Evolutionary conservation across 2,113 vertebrate species (phyloP), one percentile per base, ranked within the genome.

Genomic region (Scomber colias): DNA sequence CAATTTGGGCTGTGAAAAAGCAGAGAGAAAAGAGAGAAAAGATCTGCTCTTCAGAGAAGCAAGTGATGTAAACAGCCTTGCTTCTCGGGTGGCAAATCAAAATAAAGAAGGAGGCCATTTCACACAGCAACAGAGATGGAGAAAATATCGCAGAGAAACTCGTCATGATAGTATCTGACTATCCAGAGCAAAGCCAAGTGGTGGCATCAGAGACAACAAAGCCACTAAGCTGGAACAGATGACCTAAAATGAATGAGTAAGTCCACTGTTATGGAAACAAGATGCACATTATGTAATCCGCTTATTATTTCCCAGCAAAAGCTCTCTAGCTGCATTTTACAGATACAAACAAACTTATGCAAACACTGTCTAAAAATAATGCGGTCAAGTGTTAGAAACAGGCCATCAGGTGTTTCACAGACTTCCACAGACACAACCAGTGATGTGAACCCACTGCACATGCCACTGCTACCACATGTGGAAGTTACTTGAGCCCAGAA

Each of bases 391-490:
- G 65, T 44, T 40, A 35, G 45, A 40, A 9, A 9, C 6, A 40
- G 16, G 14, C 71, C 30, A 24, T 44, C 15, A 65, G 35, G 45
- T 48, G 19, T 66, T 66, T 72, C 53, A 45, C 68, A 65, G 54
- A 14, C 48, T 10, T 63, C 19, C 57, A 63, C 21, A 27, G n/a
- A 69, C 45, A 53, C 46, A 30, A 40, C 24, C 45, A 16, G 40
- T n/a, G 24, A 62, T 4, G n/a, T 65, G 49, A 75, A 48, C 24
- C 49, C 27, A 54, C 13, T 62, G 24, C 16, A 3, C n/a, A n/a
- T n/a, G n/a, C n/a, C n/a, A n/a, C n/a, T 69, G n/a, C 24, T 19
- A 49, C 24, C 70, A 80, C 55, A 72, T 77, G 67, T 62, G 45
- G 54, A 66, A 45, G 51, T 19, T 17, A 64, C 75, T 19, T 12